These are phyloP conservation scores for Hypotaenidia okinawae DNA, from an alignment of 2,797 vertebrate genomes.

Conservation along the genomic window DNA sequence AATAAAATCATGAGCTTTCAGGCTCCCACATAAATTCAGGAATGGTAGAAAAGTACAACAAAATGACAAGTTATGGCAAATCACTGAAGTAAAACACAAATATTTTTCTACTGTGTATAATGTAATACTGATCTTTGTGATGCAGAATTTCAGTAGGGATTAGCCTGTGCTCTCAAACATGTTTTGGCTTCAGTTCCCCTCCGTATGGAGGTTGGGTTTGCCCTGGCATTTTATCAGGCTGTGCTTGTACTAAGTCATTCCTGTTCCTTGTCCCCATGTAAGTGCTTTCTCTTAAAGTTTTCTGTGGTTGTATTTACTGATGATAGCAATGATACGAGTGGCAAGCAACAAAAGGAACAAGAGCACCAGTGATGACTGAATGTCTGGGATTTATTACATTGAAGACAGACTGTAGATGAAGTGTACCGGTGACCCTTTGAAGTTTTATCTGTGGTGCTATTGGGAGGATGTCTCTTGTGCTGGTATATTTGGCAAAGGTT, in stretches of 20 bases:
- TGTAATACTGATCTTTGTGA: neutral
- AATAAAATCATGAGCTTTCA: neutral
- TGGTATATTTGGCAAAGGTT: neutral
- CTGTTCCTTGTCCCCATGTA: neutral
- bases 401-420: neutral
- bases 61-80: neutral
- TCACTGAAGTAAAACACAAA: neutral
- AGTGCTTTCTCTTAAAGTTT: neutral
- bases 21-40: neutral
- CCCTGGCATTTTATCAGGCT: neutral
- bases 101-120: neutral
- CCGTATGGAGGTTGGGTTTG: accelerated
- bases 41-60: neutral
- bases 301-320: neutral
- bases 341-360: neutral
- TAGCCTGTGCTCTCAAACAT: neutral
- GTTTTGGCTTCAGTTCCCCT: neutral
- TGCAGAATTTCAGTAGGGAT: neutral
- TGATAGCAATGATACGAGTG: neutral
- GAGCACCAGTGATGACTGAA: neutral
- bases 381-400: neutral
- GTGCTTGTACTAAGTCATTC: neutral
- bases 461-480: neutral
- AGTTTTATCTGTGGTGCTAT: neutral
- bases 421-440: neutral